Conservation (phyloP, 2,797 vertebrate genomes). For the Gymnocypris eckloni region DNA sequence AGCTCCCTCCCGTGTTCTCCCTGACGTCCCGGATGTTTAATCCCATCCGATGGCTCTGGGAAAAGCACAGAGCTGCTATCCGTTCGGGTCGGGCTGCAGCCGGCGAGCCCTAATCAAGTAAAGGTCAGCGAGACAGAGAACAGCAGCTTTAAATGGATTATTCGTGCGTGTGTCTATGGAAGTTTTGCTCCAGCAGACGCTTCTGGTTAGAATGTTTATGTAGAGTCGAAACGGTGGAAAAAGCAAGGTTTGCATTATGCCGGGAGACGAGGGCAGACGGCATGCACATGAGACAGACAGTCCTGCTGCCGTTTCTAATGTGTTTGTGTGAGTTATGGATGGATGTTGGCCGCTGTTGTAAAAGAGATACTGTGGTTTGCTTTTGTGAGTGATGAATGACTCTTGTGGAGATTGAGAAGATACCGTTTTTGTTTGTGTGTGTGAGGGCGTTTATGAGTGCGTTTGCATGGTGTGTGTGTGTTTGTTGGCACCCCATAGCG, state of each 20-base stretch:
- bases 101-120: slow-evolving; percentile 49
- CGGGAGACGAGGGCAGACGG: not conserved
- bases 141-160: slow-evolving; percentile 57
- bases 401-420: slow-evolving; percentile 46
- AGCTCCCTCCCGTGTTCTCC: slow-evolving; percentile 46
- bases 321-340: slow-evolving; percentile 39
- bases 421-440: slow-evolving; percentile 20
- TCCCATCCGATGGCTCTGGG: slow-evolving; percentile 31
- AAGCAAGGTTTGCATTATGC: slow-evolving; percentile 44
- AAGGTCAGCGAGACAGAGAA: slow-evolving; percentile 55
- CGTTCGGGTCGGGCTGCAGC: slow-evolving; percentile 38
- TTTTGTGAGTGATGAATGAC: slow-evolving; percentile 48
- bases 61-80: slow-evolving; percentile 34
- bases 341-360: slow-evolving; percentile 41
- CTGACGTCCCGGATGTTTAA: slow-evolving; percentile 45
- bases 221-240: slow-evolving; percentile 32
- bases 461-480: slow-evolving; percentile 13
- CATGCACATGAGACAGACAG: not conserved
- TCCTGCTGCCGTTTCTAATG: slow-evolving; percentile 35
- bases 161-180: slow-evolving; percentile 51
- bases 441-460: not conserved
- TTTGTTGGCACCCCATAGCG: slow-evolving; percentile 46
- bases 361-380: slow-evolving; percentile 44
- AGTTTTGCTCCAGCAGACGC: slow-evolving; percentile 47
- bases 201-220: slow-evolving; percentile 44